Base-by-base conservation (phyloP, 2,888 invertebrate genomes). In the Drosophila nr. perissopoda region DNA sequence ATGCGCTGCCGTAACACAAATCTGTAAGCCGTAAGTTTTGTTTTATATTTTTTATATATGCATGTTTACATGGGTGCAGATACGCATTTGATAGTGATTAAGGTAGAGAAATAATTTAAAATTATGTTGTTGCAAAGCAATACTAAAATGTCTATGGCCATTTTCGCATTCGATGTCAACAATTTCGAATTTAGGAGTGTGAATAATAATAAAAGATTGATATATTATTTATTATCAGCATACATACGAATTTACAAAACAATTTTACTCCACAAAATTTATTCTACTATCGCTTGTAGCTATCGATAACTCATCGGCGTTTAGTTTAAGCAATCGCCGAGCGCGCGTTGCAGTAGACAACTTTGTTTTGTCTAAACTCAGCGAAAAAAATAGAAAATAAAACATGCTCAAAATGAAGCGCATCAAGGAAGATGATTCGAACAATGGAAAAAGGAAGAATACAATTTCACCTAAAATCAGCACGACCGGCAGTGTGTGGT, bases 401-500 rank as follows among this genome's bases (percentile, higher is more conserved):
- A 13, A 25, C 7, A 2, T 16, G 21, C 42, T 36, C n/a, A 48
- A 62, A 18, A 86, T 83, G 73, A 82, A 78, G 53, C 74, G 82
- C 33, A 64, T 16, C 29, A 80, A 66, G 34, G 76, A 79, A 1
- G 54, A 54, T n/a, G 11, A 13, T 27, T 7, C 13, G 53, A 63
- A 62, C 11, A 54, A 16, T 36, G 25, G 10, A 4, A 74, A 73
- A 54, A 2, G 7, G 6, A 64, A 48, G 25, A 76, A 51, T 48
- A 64, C 52, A 25, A 33, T 46, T 34, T 68, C 71, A 8, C 62
- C 53, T 11, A 70, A 62, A 53, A 33, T 46, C 18, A 54, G 54
- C 67, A 66, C 82, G 36, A 68, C 82, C 36, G 59, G 79, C 33
- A 75, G 75, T 48, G 91, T 92, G 10, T 92, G 92, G n/a, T 92